Conservation (phyloP, 2,888 invertebrate genomes). For the Pristionchus entomophagus region DNA sequence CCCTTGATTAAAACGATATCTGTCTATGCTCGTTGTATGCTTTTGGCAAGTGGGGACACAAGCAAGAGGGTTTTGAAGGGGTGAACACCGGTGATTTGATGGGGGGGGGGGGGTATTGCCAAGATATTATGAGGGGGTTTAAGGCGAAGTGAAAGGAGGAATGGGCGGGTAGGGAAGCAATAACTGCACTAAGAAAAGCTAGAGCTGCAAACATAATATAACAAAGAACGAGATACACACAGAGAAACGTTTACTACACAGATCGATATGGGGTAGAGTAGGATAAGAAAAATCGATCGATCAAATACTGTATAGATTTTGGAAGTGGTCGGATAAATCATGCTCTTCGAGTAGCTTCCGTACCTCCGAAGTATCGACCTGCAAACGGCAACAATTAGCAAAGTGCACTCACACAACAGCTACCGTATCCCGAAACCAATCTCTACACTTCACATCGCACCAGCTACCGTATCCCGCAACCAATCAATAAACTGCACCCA, state of each 20-base stretch:
- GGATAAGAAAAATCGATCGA: background rate
- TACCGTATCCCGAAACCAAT: slow-evolving; percentile 22
- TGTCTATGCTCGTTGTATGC: background rate
- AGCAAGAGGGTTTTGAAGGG: background rate
- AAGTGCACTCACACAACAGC: background rate
- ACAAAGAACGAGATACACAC: background rate
- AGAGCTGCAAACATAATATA: background rate
- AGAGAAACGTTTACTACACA: background rate
- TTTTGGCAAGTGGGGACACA: background rate
- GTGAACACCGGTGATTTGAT: background rate
- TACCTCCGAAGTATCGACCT: slow-evolving; percentile 36
- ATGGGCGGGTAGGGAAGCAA: background rate
- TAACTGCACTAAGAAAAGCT: slow-evolving; percentile 3
- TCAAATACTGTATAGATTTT: background rate
- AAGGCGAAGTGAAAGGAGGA: background rate
- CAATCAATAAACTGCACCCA: no score
- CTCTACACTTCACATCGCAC: background rate
- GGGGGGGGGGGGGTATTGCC: background rate
- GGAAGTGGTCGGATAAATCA: background rate
- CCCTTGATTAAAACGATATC: background rate
- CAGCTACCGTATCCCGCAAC: slow-evolving; percentile 2
- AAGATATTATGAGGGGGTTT: background rate
- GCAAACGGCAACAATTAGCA: background rate
- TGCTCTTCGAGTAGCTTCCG: slow-evolving; percentile 4
- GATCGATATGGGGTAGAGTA: background rate